phyloP scores from a whole-genome alignment of 1,140 invertebrate genomes.

The Drosophila setifemur region DNA sequence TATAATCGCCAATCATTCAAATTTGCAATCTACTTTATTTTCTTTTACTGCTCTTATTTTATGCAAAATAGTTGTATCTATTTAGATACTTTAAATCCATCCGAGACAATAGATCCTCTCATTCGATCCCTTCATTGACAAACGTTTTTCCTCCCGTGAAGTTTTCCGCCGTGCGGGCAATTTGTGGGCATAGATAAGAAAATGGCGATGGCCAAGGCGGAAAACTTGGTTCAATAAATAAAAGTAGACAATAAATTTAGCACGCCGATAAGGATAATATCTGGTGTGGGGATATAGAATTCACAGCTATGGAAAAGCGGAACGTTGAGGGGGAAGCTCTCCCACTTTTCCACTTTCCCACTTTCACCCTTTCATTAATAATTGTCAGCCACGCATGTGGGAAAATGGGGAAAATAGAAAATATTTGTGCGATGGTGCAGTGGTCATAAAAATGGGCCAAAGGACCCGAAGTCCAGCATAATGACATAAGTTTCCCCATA shows the following conservation, averaged over 20 bases:
- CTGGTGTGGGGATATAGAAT: conserved; percentile 32
- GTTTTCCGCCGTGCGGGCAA: conserved; percentile 11
- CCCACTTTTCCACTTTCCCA: no score
- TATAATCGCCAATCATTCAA: no score
- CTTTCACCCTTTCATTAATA: conserved; percentile 63
- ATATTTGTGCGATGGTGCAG: neutral
- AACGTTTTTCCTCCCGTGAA: neutral
- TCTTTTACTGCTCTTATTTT: no score
- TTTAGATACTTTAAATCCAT: no score
- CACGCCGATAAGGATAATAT: conserved; percentile 32
- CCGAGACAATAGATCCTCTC: no score
- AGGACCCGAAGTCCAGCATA: conserved; percentile 59
- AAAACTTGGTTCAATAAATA: conserved; percentile 53
- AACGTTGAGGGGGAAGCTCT: no score
- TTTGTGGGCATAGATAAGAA: conserved; percentile 50
- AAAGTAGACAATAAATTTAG: conserved; percentile 62
- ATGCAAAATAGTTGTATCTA: no score
- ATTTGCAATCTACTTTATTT: no score
- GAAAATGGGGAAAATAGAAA: neutral
- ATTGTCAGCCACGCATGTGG: conserved; percentile 44
- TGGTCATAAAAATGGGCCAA: conserved; percentile 55
- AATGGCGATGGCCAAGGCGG: conserved; percentile 1
- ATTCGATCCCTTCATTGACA: no score
- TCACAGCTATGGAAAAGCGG: neutral
- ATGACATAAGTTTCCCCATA: conserved; percentile 57